Conservation (phyloP, 2,113 vertebrate genomes). For the Apodemus speciosus region DNA sequence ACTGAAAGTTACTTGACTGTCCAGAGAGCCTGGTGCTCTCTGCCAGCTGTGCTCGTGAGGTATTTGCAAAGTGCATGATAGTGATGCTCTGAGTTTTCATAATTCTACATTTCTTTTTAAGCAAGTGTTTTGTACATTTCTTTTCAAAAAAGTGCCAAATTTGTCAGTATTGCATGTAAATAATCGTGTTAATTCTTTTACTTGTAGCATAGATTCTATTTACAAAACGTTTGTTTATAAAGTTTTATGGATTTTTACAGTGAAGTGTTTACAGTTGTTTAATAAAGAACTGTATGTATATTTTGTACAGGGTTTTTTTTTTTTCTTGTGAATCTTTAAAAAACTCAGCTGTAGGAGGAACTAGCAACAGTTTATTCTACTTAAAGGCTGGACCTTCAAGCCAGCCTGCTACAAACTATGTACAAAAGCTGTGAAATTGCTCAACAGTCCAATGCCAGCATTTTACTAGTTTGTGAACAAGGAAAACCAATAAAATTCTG, state of each 20-base stretch:
- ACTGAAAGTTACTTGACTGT: constrained; percentile 91
- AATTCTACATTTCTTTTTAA: constrained; percentile 89
- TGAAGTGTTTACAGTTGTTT: constrained; percentile 98
- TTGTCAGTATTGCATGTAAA: constrained; percentile 97
- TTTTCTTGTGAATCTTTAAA: constrained; percentile 84
- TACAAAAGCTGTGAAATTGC: constrained; percentile 30
- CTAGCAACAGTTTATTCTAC: neutral
- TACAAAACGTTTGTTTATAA: constrained; percentile 94
- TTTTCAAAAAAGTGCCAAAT: constrained; percentile 95
- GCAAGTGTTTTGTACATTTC: constrained; percentile 92
- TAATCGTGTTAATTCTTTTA: constrained; percentile 94
- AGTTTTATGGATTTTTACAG: constrained; percentile 94
- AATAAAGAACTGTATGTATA: constrained; percentile 93
- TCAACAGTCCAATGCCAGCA: neutral
- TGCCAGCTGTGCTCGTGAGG: constrained; percentile 89
- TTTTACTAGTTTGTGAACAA: neutral
- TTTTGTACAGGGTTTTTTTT: constrained; percentile 89
- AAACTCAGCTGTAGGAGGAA: neutral
- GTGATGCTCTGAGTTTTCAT: constrained; percentile 89
- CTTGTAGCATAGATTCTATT: constrained; percentile 92
- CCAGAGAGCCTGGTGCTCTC: constrained; percentile 84
- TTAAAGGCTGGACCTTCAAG: constrained; percentile 19
- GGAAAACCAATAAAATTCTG: neutral
- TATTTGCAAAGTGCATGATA: constrained; percentile 91
- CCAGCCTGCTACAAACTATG: neutral